A percentile compares a stretch with the other conserved stretches of the same genome.
phyloP scores from a whole-genome alignment of 2,888 invertebrate genomes.

The Sinopyrophorus schimmeli region DNA sequence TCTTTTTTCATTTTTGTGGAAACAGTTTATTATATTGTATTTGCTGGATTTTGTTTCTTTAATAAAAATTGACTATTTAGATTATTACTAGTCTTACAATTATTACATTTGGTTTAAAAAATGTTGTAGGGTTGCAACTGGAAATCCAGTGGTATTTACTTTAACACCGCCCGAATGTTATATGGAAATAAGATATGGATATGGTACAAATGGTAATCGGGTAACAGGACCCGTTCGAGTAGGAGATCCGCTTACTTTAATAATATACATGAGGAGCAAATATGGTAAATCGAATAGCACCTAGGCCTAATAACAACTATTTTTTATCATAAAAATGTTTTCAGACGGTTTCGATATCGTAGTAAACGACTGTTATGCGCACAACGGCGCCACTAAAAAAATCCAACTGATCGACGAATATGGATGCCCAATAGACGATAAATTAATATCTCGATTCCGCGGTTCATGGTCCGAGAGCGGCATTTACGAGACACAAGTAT shows the following conservation, averaged over 20 bases:
- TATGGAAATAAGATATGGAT: constrained; percentile 93
- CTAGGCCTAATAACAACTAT: too few relatives aligned
- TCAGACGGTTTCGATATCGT: constrained; percentile 93
- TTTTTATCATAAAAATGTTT: too few relatives aligned
- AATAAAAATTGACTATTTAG: too few relatives aligned
- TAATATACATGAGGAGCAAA: constrained; percentile 93
- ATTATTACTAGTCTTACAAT: too few relatives aligned
- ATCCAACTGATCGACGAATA: constrained; percentile 91
- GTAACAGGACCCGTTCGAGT: constrained; percentile 89
- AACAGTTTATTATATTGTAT: too few relatives aligned
- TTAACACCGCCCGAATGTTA: constrained; percentile 92
- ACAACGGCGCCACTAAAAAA: constrained; percentile 89
- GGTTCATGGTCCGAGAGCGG: constrained; percentile 93
- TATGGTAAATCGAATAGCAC: constrained; percentile 76
- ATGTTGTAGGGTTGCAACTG: constrained; percentile 81
- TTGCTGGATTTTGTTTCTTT: too few relatives aligned
- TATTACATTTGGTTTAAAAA: too few relatives aligned
- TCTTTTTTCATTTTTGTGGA: too few relatives aligned
- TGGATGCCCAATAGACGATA: constrained; percentile 92
- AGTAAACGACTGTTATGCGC: constrained; percentile 92
- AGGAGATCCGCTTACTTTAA: constrained; percentile 87
- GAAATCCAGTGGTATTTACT: constrained; percentile 92
- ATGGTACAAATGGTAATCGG: constrained; percentile 82
- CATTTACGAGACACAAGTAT: constrained; percentile 90
- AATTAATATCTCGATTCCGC: constrained; percentile 87